Evolutionary conservation across 2,797 vertebrate genomes (phyloP).

Genomic region (Aselliscus stoliczkanus): DNA sequence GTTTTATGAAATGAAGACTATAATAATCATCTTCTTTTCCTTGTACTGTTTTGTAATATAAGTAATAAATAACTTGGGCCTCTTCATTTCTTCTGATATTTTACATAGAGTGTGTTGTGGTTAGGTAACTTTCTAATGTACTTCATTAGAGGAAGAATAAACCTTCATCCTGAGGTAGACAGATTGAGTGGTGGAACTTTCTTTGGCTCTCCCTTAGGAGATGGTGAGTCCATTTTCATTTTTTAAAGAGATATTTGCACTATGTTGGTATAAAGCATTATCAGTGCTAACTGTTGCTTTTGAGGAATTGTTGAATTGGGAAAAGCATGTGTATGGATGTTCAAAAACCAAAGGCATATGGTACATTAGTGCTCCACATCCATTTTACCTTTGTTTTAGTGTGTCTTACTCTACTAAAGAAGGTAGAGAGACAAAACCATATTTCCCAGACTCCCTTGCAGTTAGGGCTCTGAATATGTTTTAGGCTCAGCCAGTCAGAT

Average conservation of each 20-base stretch:
- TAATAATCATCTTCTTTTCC: background rate
- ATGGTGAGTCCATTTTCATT: background rate
- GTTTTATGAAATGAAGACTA: background rate
- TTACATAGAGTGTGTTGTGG: background rate
- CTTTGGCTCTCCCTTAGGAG: background rate
- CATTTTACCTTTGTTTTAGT: background rate
- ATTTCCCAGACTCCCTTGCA: background rate
- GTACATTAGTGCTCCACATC: background rate
- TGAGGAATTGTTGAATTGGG: background rate
- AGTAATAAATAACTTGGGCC: background rate
- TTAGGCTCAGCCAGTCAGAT: background rate
- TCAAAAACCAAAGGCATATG: background rate
- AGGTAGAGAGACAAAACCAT: background rate
- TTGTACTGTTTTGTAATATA: background rate
- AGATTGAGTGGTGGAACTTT: background rate
- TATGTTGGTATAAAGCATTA: background rate
- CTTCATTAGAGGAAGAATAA: background rate
- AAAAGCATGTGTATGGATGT: background rate
- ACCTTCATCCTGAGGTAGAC: background rate
- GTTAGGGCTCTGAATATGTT: background rate
- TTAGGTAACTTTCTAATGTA: background rate
- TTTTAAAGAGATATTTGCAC: background rate
- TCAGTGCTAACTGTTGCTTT: background rate
- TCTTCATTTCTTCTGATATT: background rate
- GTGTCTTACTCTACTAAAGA: background rate